A percentile compares a stretch with the other conserved stretches of the same genome.
These are phyloP conservation scores for Papilio protenor DNA, from an alignment of 2,888 invertebrate species.

Conservation along the genomic window DNA sequence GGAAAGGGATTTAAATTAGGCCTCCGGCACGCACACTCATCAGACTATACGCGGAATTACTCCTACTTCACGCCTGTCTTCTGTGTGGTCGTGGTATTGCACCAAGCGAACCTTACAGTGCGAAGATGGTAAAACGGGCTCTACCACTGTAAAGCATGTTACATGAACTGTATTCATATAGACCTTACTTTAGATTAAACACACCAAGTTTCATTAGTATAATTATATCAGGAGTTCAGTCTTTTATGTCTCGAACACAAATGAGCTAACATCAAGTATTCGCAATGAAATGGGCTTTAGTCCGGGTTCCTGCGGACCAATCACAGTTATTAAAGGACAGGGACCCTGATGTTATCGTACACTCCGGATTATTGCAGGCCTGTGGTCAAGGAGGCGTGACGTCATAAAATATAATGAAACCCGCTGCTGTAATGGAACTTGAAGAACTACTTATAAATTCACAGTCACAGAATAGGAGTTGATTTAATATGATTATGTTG, in stretches of 20 bases:
- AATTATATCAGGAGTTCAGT: conserved; percentile 29
- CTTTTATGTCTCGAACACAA: conserved; percentile 39
- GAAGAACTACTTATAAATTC: conserved; percentile 27
- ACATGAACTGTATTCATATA: too few species aligned
- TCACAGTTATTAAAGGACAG: conserved; percentile 50
- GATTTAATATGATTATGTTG: not conserved
- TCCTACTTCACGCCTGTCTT: too few species aligned
- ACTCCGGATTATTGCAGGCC: conserved; percentile 44
- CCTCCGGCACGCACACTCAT: too few species aligned
- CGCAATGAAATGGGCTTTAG: conserved; percentile 42
- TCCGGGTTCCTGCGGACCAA: conserved; percentile 42
- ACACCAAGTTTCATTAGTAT: conserved; percentile 24
- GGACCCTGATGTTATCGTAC: conserved; percentile 46
- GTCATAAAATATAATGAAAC: conserved; percentile 47
- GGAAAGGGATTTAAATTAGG: too few species aligned
- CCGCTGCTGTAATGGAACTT: conserved; percentile 31
- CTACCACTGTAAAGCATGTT: too few species aligned
- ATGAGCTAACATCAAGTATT: conserved; percentile 32
- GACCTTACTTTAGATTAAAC: not conserved
- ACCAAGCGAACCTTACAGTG: too few species aligned
- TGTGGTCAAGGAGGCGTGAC: conserved; percentile 43
- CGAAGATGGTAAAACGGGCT: too few species aligned
- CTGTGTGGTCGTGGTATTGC: too few species aligned
- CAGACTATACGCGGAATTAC: too few species aligned
- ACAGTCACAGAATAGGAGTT: not conserved